Evolutionary conservation across 1,140 invertebrate species (phyloP), one percentile per base, ranked within the genome.

Genomic region (Mizuhopecten yessoensis): DNA sequence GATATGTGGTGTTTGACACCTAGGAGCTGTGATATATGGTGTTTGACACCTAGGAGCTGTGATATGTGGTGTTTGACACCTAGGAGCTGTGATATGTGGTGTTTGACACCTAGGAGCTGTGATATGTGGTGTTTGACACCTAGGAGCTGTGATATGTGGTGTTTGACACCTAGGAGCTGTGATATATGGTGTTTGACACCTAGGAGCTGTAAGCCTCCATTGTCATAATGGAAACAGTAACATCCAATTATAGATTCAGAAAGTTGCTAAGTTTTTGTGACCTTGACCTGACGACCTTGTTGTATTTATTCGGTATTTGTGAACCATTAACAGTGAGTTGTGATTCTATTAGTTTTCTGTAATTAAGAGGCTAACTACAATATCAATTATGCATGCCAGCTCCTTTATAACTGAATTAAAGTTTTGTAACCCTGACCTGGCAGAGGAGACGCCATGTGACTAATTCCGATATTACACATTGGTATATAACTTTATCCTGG

Each of bases 261-360:
- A n/a, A 29, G 57, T 75, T n/a, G 57, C 57, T n/a, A 29, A n/a
- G 23, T 75, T 75, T 57, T 75, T 29, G 57, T 75, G 57, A 29
- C 57, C 57, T 75, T 75, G 57, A 75, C 57, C 57, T 29, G 57
- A 75, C 11, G 57, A 75, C 57, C 23, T 75, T 75, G 17, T 75
- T 29, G 23, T 75, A 29, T 75, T 75, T 75, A 3, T 75, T n/a
- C 57, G 9, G 45, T 75, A 29, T 75, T 29, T 29, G 57, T n/a
- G n/a, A 29, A n/a, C 57, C 57, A 75, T 75, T 75, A 75, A 29
- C 57, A 75, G 5, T 2, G 57, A 1, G 29, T 75, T 75, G 57
- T 75, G 57, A 75, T 75, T 29, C 57, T 75, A 29, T 75, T 75
- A 75, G 57, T 75, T 75, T 75, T 75, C 57, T 75, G 29, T 75